Base-by-base conservation (phyloP, 2,113 vertebrate species). In the Zeus faber region DNA sequence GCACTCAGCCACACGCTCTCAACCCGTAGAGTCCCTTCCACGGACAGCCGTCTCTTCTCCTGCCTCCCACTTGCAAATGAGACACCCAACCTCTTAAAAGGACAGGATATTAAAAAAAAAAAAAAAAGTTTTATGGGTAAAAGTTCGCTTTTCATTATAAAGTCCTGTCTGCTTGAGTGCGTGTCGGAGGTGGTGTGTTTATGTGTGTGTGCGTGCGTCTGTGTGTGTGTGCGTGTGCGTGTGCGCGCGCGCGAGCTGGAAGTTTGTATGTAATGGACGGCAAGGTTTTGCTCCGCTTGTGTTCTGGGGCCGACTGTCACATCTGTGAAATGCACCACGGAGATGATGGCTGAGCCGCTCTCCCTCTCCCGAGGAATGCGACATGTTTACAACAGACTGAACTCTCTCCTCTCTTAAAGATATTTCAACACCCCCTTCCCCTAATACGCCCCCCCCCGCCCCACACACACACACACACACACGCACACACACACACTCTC, bases 11-110 rank as follows among this genome's bases (percentile, higher is more conserved):
- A 29, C 27, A n/a, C 69, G 22, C 65, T 33, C 67, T 78, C 69
- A 4, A 5, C 69, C 71, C 70, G 14, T 67, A 60, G 74, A 82
- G 79, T 60, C 20, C 16, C 22, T 67, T 51, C 78, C 77, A 72
- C 1, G 70, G 77, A 75, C 80, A 75, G 71, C 69, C 72, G 48
- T 76, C 71, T 77, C 74, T 75, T 70, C 77, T 76, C 69, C 56
- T 52, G 59, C 64, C 59, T 67, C 61, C 74, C 65, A 58, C 74
- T 83, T 81, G 79, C 75, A 86, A 85, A 86, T 81, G 74, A 85
- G 76, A 76, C 65, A 49, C 60, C 62, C 62, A 58, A 58, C 75
- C 73, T 72, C 74, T 64, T 41, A 14, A 50, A 72, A 68, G 46
- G 72, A 65, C 74, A 73, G 75, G 50, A 66, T 78, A 78, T 80